Percentiles rank a stretch among this genome's conserved stretches.
Evolutionary conservation across 1,140 invertebrate species (phyloP).

Genomic region (Stegodyphus dumicola): DNA sequence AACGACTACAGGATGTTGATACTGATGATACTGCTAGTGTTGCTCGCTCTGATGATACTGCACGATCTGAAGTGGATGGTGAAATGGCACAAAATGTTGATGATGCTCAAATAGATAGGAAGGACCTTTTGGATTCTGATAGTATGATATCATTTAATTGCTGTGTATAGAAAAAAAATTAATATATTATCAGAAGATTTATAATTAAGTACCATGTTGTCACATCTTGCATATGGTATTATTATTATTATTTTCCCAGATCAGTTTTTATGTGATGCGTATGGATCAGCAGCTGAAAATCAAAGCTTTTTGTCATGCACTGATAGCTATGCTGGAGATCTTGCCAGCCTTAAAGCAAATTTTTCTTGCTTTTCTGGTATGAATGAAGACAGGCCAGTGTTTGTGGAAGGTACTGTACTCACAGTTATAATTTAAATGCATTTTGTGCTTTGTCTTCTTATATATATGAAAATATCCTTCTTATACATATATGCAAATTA

Average conservation of each 20-base stretch:
- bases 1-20: constrained; percentile 85
- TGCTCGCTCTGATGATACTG: constrained; percentile 70
- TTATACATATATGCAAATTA: too few species aligned
- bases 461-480: too few species aligned
- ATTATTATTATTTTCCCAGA: neutral
- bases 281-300: neutral
- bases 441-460: too few species aligned
- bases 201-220: too few species aligned
- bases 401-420: neutral
- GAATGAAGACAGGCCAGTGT: neutral
- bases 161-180: too few species aligned
- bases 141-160: neutral
- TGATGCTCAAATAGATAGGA: constrained; percentile 34
- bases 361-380: neutral
- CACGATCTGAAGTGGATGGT: constrained; percentile 74
- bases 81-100: constrained; percentile 66
- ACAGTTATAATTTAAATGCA: too few species aligned
- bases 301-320: constrained; percentile 20
- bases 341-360: constrained; percentile 13
- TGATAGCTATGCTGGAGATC: constrained; percentile 24
- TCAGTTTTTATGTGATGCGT: constrained; percentile 31
- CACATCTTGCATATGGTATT: neutral
- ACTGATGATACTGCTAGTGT: constrained; percentile 82
- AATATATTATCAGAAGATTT: too few species aligned
- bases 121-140: constrained; percentile 41